Evolutionary conservation across 2,113 vertebrate genomes (phyloP), one percentile per base, ranked within the genome.

Genomic region (Mesoclemmys tuberculata): DNA sequence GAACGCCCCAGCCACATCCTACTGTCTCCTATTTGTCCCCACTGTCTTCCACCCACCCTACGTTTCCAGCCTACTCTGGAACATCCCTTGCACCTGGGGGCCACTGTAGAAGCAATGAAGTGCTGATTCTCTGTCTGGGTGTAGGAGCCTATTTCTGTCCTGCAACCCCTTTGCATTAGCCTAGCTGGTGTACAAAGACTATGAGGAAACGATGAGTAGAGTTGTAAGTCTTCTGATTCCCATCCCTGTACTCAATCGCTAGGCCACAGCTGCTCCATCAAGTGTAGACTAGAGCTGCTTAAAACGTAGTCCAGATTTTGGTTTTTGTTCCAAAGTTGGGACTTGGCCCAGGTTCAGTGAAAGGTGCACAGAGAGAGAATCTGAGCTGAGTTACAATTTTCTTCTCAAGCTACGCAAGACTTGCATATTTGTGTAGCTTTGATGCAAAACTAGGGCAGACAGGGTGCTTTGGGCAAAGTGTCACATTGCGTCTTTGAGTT

Each of bases 81-180:
- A 51, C 52, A 55, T 11, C 10, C 29, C 31, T 83, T 0, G 0
- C 18, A 27, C 18, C 6, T 1, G 0, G 29, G 46, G 38, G 80
- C 75, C 80, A 80, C 90, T 41, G 75, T 88, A 1, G 1, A n/a
- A n/a, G 31, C 0, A 2, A 61, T 1, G 0, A 49, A 58, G 55
- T 5, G 0, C 48, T 38, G 56, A 52, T 84, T 55, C 52, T 0
- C 0, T 2, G 19, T 68, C 16, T 4, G 29, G 56, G 49, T 46
- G 58, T 38, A 24, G 94, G 75, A 85, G 46, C 56, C 61, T 13
- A 0, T 38, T 90, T 52, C 80, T 90, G 85, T 51, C 61, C 46
- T 0, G 1, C 16, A 51, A 64, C 26, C 54, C 51, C 10, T 5
- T 46, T 24, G 68, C 82, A 82, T 68, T 41, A 81, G 46, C 90